These are phyloP conservation scores for Branchipolynoe longqiensis DNA, from an alignment of 2,888 invertebrate species.

Conservation along the genomic window DNA sequence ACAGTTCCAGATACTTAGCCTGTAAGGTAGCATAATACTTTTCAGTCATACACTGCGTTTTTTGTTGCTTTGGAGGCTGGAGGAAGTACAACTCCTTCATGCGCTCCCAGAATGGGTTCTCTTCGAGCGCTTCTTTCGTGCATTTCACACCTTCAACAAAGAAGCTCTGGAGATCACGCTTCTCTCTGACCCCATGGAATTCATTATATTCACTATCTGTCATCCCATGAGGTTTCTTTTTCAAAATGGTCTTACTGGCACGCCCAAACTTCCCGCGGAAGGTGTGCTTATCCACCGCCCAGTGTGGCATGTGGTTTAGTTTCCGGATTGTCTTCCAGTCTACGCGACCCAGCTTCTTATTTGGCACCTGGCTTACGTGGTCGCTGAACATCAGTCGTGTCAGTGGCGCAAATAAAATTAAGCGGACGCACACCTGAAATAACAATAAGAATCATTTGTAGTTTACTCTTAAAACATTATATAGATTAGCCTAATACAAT, in stretches of 20 bases:
- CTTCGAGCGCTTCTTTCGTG: slow-evolving; percentile 34
- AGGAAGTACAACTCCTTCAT: slow-evolving; percentile 57
- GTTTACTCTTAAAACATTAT: no score
- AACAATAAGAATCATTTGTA: no score
- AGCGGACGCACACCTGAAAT: slow-evolving; percentile 39
- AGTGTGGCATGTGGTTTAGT: slow-evolving; percentile 57
- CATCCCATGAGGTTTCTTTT: slow-evolving; percentile 30
- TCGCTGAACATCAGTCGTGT: slow-evolving; percentile 25
- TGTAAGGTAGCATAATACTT: slow-evolving; percentile 42
- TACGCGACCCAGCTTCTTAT: slow-evolving; percentile 8
- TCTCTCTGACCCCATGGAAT: slow-evolving; percentile 60
- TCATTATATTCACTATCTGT: slow-evolving; percentile 55
- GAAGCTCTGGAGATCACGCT: slow-evolving; percentile 55
- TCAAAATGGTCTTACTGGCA: slow-evolving; percentile 45
- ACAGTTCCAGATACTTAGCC: slow-evolving; percentile 23
- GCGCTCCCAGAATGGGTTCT: slow-evolving; percentile 61
- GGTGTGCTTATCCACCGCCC: slow-evolving; percentile 65
- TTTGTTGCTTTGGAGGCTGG: slow-evolving; percentile 54
- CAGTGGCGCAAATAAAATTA: slow-evolving; percentile 59
- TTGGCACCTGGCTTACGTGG: not conserved
- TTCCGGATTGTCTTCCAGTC: slow-evolving; percentile 40
- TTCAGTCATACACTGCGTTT: slow-evolving; percentile 60
- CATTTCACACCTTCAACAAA: slow-evolving; percentile 54
- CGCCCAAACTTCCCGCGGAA: slow-evolving; percentile 62
- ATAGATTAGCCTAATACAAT: no score